phyloP scores from a whole-genome alignment of 1,140 invertebrate genomes.

The Vollenhovia emeryi region DNA sequence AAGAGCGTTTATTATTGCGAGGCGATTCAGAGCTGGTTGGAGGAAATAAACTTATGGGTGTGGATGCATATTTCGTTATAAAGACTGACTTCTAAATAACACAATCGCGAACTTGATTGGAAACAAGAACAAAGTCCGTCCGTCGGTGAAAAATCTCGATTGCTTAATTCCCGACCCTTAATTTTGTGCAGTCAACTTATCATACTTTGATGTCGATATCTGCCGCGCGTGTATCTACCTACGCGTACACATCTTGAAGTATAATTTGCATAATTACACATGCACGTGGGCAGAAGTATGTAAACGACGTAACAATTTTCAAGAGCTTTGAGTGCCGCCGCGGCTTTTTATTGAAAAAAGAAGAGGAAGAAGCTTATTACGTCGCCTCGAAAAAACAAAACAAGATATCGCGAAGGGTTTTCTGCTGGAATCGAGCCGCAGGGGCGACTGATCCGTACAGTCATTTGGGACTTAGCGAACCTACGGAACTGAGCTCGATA shows the following conservation, averaged over 20 bases:
- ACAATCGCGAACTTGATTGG: neutral
- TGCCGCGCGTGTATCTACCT: neutral
- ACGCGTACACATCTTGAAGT: slow-evolving; percentile 46
- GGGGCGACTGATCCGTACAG: neutral
- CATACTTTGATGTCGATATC: slow-evolving; percentile 46
- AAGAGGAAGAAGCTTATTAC: neutral
- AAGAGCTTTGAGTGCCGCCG: neutral
- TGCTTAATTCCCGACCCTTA: slow-evolving; percentile 12
- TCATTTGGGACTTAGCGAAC: slow-evolving; percentile 1
- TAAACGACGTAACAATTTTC: slow-evolving; percentile 43
- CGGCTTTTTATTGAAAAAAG: neutral
- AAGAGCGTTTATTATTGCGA: neutral
- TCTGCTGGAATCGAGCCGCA: neutral
- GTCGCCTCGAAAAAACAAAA: neutral
- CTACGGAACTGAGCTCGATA: neutral
- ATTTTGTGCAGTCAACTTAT: slow-evolving; percentile 26
- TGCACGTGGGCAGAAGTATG: slow-evolving; percentile 60
- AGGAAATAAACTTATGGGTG: neutral
- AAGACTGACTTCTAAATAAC: neutral
- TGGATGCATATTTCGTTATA: neutral
- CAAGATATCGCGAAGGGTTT: neutral
- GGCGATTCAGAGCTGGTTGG: neutral
- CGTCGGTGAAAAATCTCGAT: neutral
- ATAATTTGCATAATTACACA: slow-evolving; percentile 64
- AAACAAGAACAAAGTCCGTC: neutral